Evolutionary conservation across 1,140 invertebrate genomes (phyloP), one percentile per base, ranked within the genome.

Genomic region (Neodiprion fabricii): DNA sequence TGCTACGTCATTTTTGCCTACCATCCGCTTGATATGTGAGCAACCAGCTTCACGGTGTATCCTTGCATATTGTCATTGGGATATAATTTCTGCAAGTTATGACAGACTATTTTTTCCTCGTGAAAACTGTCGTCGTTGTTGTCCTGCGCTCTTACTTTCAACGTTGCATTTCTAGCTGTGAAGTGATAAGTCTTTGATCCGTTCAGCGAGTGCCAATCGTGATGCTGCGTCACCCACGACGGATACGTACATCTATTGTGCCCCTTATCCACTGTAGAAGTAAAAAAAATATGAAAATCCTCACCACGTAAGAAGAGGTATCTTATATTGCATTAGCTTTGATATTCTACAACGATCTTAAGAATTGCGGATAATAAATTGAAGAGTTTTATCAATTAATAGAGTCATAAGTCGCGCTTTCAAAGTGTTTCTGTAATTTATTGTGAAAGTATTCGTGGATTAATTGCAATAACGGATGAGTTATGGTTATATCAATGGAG

Each of bases 191-290:
- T 86, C 67, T 87, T 87, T 11, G 86, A 86, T 1, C 89, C 88
- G 76, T 92, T 90, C 71, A 92, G 81, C 10, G 90, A 89, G 76
- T 91, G 90, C 91, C 91, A 92, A 40, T 89, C 88, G 73, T 90
- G 89, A 75, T 91, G 89, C 67, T 86, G 79, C 17, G 88, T 89
- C 48, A 92, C 86, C 91, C 91, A 92, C 0, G 82, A 76, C 1
- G 91, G 91, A 82, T 90, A 92, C 78, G 89, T 89, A 81, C 91
- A 92, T 78, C 82, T 85, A 47, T 80, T 88, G 76, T 87, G 85
- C 17, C 85, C 84, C 21, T 86, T 88, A 71, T 89, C 86, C 68
- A 86, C 90, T 86, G 78, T 78, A 74, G 80, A 70, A 73, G 9
- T 74, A 53, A 9, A 23, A n/a, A 5, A 40, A 48, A 65, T 14